Base-by-base conservation (phyloP, 2,888 invertebrate species). In the Tyria jacobaeae region DNA sequence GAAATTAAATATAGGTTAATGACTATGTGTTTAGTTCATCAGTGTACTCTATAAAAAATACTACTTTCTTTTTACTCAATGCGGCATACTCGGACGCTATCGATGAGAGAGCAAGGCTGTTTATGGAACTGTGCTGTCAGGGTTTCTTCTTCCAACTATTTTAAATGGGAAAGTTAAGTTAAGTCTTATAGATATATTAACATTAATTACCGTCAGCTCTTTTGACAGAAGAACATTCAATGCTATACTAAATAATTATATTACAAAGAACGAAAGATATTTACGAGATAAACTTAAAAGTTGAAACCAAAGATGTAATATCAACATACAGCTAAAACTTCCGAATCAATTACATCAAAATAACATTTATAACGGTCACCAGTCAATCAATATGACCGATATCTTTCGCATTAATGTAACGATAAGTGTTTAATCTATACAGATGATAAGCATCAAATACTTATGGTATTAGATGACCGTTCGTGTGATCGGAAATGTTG, bases 401-500 rank as follows among this genome's bases (percentile, higher is more conserved):
- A 55, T 64, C 55, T 71, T 64, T 75, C 37, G 58, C 54, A 57
- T 60, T 63, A 71, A 53, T 62, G 63, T 68, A 77, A 70, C 61
- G 63, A 50, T 64, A 62, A 63, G 51, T 37, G 78, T 78, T 76
- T 64, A 66, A 76, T 76, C 71, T 60, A 62, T 65, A 64, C 64
- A 70, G 75, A 69, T 75, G 81, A 83, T 80, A 68, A 73, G 70
- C 75, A 77, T 73, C 70, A 66, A 64, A 79, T 81, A 75, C 68
- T 76, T 78, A 73, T 77, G 77, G 79, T 80, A 69, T 68, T 78
- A 80, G 81, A n/a, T 81, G 82, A 79, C 79, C 78, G 75, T 64
- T 68, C 71, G 84, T 84, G 85, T 75, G 73, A 83, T 83, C 81
- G 71, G 72, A 78, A 79, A 82, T 71, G 70, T 73, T 70, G 83